phyloP scores from a whole-genome alignment of 2,797 vertebrate species.

The Pseudotriccus pelzelni region DNA sequence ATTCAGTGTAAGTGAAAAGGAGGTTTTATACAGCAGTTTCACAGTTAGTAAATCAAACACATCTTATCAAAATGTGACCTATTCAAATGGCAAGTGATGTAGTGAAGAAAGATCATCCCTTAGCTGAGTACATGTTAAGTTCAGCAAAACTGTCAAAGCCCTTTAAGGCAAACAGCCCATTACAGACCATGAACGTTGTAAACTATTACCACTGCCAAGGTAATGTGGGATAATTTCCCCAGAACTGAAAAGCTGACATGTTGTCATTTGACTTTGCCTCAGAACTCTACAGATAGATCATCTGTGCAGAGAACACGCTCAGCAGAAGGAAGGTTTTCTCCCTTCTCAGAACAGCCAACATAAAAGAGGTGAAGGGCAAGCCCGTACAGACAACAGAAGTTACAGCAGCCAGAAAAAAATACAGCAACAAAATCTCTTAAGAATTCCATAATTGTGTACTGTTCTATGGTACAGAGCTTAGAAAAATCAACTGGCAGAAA shows the following conservation, averaged over 20 bases:
- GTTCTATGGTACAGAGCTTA: background rate
- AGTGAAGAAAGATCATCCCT: constrained; percentile 33
- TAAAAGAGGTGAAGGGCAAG: background rate
- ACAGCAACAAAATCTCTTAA: background rate
- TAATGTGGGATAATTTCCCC: constrained; percentile 31
- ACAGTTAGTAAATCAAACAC: constrained; percentile 24
- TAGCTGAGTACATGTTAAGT: constrained; percentile 28
- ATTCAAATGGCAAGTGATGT: constrained; percentile 53
- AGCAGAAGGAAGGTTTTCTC: background rate
- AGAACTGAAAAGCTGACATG: background rate
- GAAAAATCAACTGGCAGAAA: background rate
- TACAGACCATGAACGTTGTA: constrained; percentile 12
- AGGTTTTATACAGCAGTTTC: background rate
- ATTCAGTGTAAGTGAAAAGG: no score
- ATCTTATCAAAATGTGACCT: constrained; percentile 59
- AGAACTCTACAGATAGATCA: background rate
- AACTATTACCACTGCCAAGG: constrained; percentile 40
- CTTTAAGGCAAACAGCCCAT: constrained; percentile 41
- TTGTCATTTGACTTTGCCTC: constrained; percentile 29
- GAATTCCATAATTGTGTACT: background rate
- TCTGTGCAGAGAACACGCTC: background rate
- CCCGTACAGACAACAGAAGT: background rate
- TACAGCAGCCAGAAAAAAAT: background rate
- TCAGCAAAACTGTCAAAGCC: constrained; percentile 43
- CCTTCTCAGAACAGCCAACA: background rate